phyloP scores from a whole-genome alignment of 2,113 vertebrate species.

The Macquaria australasica region DNA sequence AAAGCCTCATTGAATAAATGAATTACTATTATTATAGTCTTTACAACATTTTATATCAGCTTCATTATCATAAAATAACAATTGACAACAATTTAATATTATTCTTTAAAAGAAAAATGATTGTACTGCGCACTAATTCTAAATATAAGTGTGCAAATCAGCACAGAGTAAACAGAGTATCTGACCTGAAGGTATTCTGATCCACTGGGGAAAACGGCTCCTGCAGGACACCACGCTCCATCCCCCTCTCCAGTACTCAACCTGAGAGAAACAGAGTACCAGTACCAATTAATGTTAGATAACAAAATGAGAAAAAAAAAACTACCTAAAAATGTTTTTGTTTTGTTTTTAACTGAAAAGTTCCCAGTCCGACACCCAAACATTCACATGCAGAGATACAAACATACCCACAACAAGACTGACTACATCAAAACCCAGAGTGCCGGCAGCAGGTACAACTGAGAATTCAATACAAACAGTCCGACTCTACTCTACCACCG shows the following conservation, averaged over 20 bases:
- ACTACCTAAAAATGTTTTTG: not conserved
- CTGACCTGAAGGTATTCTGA: conserved; percentile 91
- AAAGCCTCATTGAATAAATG: not conserved
- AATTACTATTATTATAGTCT: not conserved
- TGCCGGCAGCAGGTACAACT: not conserved
- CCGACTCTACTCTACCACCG: not conserved
- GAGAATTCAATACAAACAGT: conserved; percentile 45
- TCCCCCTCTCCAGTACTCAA: conserved; percentile 92
- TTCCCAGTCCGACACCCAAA: conserved; percentile 19
- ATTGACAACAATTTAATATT: not conserved
- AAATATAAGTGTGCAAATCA: not conserved
- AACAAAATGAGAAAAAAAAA: not conserved
- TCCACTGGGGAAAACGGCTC: conserved; percentile 88
- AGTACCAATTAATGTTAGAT: not conserved
- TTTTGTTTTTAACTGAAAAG: not conserved
- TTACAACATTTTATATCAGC: not conserved
- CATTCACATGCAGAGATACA: conserved; percentile 9
- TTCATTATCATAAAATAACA: conserved; percentile 1
- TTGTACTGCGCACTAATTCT: not conserved
- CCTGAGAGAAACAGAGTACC: conserved; percentile 79
- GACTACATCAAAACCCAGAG: conserved; percentile 16
- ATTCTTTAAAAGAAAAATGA: not conserved
- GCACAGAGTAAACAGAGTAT: not conserved
- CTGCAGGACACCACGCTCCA: conserved; percentile 94
- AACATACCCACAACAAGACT: conserved; percentile 8